phyloP scores from a whole-genome alignment of 2,888 invertebrate species.

The Therioaphis trifolii region DNA sequence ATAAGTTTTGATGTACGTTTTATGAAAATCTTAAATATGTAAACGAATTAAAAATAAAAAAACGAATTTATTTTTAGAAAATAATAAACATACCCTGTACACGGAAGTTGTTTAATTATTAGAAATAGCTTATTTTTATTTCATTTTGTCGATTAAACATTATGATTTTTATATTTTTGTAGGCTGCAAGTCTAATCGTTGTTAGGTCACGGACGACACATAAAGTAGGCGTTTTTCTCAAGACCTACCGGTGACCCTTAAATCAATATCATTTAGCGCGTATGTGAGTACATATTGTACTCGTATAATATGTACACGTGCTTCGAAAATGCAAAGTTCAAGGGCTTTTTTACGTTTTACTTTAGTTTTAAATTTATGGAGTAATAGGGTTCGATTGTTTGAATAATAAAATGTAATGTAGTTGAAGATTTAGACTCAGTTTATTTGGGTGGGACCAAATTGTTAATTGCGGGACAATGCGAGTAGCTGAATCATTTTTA shows the following conservation, averaged over 20 bases:
- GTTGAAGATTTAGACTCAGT: too few species aligned
- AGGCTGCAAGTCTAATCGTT: not conserved
- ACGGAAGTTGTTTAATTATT: too few species aligned
- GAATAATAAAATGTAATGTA: not conserved
- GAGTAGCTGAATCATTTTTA: too few species aligned
- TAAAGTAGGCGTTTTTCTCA: slow-evolving; percentile 44
- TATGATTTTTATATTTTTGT: not conserved
- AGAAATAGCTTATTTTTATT: too few species aligned
- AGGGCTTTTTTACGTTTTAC: slow-evolving; percentile 16
- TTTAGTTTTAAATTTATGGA: not conserved
- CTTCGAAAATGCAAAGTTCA: slow-evolving; percentile 27
- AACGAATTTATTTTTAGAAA: too few species aligned
- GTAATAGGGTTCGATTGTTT: not conserved
- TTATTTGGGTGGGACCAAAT: too few species aligned
- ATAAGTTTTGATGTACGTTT: too few species aligned
- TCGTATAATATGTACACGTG: not conserved
- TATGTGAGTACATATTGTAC: not conserved
- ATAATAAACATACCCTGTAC: too few species aligned
- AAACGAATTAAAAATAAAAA: too few species aligned
- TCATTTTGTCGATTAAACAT: too few species aligned
- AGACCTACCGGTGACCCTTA: slow-evolving; percentile 8
- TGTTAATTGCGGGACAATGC: too few species aligned
- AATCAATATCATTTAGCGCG: slow-evolving; percentile 47
- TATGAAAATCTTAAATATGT: too few species aligned
- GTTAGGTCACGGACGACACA: slow-evolving; percentile 31